A percentile compares a stretch with the other conserved stretches of the same genome.
Conservation (phyloP, 2,888 invertebrate genomes). For the Anoncus sp. region DNA sequence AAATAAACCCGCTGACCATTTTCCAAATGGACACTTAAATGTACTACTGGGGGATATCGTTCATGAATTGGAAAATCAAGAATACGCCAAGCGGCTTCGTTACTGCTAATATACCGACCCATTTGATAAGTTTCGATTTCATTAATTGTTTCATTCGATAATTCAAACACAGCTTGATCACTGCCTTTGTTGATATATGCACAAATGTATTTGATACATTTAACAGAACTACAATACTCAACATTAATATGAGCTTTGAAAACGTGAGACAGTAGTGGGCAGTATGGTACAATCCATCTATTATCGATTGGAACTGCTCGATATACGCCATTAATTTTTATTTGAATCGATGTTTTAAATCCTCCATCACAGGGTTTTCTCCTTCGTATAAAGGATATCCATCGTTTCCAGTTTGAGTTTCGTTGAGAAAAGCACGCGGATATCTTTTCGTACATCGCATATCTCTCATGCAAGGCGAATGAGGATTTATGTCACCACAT, state of each 20-base stretch:
- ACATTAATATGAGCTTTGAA: slow-evolving; percentile 28
- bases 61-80: slow-evolving; percentile 70
- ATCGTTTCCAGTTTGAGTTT: not conserved
- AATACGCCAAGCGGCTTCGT: slow-evolving; percentile 73
- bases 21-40: slow-evolving; percentile 71
- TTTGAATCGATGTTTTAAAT: no score
- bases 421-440: not conserved
- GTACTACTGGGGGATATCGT: slow-evolving; percentile 71
- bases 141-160: slow-evolving; percentile 53
- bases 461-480: slow-evolving; percentile 80
- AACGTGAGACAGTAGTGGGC: not conserved
- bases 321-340: no score
- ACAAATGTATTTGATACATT: not conserved
- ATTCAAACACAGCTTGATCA: slow-evolving; percentile 64
- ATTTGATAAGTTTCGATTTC: slow-evolving; percentile 70
- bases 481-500: slow-evolving; percentile 76
- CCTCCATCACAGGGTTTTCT: no score
- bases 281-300: no score
- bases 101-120: slow-evolving; percentile 72
- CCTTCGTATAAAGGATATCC: not conserved
- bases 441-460: slow-evolving; percentile 75
- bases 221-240: slow-evolving; percentile 12
- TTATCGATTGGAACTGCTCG: no score
- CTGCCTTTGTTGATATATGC: slow-evolving; percentile 19
- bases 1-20: slow-evolving; percentile 71